Percentiles rank a stretch among this genome's conserved stretches.
phyloP scores from a whole-genome alignment of 1,140 invertebrate genomes.

The Delia radicum region DNA sequence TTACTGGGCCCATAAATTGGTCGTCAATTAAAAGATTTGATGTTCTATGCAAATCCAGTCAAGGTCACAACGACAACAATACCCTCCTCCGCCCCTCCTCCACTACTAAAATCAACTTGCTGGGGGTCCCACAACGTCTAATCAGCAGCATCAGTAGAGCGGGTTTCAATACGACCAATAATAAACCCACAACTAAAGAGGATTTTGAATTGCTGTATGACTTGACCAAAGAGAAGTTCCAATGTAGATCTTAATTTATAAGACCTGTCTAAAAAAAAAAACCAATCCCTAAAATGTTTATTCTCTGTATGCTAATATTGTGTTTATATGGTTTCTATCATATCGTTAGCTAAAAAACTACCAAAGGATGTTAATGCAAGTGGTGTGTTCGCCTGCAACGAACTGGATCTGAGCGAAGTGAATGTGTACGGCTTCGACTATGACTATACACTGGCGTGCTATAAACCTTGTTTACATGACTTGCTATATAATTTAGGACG shows the following conservation, averaged over 20 bases:
- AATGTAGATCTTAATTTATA: slow-evolving; percentile 54
- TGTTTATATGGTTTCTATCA: slow-evolving; percentile 1
- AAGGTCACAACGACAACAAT: background rate
- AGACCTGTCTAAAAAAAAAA: background rate
- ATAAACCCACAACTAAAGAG: slow-evolving; percentile 37
- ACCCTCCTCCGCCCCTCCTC: no score
- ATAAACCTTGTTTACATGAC: slow-evolving; percentile 85
- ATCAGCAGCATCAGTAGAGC: background rate
- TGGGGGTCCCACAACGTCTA: background rate
- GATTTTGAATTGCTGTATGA: slow-evolving; percentile 56
- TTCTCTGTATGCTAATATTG: slow-evolving; percentile 22
- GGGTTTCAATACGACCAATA: background rate
- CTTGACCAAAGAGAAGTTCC: slow-evolving; percentile 56
- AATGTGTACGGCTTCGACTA: slow-evolving; percentile 98
- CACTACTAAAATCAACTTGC: no score
- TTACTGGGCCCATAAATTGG: no score
- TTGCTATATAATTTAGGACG: slow-evolving; percentile 90
- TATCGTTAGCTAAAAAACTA: slow-evolving; percentile 76
- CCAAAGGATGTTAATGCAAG: slow-evolving; percentile 81
- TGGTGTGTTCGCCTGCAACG: slow-evolving; percentile 96
- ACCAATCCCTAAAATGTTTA: background rate
- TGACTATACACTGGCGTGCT: slow-evolving; percentile 96
- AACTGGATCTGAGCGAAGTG: slow-evolving; percentile 87
- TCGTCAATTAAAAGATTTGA: no score
- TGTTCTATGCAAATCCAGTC: no score